Evolutionary conservation across 2,113 vertebrate genomes (phyloP).

Genomic region (Halcyon senegalensis): DNA sequence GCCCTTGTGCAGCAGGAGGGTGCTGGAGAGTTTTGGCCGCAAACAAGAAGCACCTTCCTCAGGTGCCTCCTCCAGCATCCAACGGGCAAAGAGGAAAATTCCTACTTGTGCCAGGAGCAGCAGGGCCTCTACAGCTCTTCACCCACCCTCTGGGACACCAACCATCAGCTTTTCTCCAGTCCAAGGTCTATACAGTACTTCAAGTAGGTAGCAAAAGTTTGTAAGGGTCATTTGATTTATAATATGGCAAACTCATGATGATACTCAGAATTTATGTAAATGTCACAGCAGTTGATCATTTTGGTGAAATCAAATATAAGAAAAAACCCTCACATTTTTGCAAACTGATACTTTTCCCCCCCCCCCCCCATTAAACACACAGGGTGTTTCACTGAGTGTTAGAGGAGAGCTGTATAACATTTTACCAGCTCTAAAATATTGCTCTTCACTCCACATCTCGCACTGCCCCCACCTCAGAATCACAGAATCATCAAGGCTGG

Average conservation of each 20-base stretch:
- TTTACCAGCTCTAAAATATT: not conserved
- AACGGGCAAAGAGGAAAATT: not conserved
- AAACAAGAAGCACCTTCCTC: not conserved
- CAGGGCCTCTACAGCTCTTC: not conserved
- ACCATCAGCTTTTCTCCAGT: not conserved
- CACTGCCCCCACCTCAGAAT: not conserved
- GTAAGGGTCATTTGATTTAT: not conserved
- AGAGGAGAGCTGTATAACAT: too few relatives aligned
- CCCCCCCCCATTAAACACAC: fast-evolving
- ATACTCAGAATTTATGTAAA: too few relatives aligned
- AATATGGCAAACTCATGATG: not conserved
- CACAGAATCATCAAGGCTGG: too few relatives aligned
- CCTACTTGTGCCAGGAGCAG: not conserved
- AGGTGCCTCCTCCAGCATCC: not conserved
- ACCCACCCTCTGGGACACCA: not conserved
- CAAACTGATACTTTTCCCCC: fast-evolving
- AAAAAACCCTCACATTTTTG: not conserved
- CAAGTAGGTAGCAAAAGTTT: not conserved
- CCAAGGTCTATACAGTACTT: not conserved
- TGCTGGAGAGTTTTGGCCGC: not conserved
- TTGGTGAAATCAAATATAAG: not conserved
- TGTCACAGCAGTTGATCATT: not conserved
- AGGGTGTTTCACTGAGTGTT: not conserved
- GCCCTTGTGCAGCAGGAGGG: not conserved
- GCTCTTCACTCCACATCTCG: not conserved